These are phyloP conservation scores for Lepidurus packardi DNA, from an alignment of 1,140 invertebrate genomes.

Conservation along the genomic window DNA sequence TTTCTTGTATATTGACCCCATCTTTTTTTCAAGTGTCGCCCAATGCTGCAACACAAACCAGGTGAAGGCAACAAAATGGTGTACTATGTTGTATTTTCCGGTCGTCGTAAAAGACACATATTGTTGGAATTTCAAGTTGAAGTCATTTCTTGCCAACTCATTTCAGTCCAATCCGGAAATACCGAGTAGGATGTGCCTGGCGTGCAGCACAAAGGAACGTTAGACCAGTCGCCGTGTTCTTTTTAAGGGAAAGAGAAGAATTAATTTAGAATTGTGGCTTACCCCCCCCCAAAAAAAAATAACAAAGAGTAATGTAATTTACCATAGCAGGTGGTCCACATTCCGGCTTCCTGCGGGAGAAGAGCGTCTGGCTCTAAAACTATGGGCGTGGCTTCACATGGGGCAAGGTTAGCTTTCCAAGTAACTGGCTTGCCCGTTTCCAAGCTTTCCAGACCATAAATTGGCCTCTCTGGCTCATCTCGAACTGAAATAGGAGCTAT, in stretches of 20 bases:
- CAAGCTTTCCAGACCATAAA: background rate
- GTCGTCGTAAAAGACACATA: background rate
- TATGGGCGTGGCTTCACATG: background rate
- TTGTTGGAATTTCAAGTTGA: background rate
- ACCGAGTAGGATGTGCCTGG: background rate
- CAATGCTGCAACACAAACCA: background rate
- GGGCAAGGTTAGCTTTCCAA: background rate
- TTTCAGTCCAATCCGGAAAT: background rate
- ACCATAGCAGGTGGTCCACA: background rate
- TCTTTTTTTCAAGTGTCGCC: background rate
- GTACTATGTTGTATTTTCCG: background rate
- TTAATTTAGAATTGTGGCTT: no score
- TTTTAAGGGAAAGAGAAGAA: no score
- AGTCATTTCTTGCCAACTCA: background rate
- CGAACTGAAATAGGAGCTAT: background rate
- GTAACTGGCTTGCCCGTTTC: background rate
- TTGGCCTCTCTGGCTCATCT: background rate
- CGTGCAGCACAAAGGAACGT: background rate
- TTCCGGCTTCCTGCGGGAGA: background rate
- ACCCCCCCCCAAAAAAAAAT: no score
- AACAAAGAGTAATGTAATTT: background rate
- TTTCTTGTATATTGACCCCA: background rate
- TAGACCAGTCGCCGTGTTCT: background rate
- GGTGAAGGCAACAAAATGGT: conserved; percentile 1
- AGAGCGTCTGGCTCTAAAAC: background rate